Evolutionary conservation across 2,797 vertebrate species (phyloP).

Genomic region (Pipistrellus pygmaeus): DNA sequence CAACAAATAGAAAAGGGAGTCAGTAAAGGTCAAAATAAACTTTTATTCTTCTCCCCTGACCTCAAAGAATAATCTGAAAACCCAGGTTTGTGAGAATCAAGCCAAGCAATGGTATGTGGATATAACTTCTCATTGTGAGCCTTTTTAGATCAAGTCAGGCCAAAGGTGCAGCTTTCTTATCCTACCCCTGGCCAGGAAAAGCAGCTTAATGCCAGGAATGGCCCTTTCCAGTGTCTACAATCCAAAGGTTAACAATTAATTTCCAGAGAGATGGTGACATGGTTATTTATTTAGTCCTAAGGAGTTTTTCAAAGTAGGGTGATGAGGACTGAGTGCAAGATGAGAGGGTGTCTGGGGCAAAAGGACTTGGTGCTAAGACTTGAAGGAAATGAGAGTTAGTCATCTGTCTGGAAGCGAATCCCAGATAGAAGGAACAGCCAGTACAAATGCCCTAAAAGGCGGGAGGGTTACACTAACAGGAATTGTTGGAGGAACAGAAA

Average conservation of each 20-base stretch:
- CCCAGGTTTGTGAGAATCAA: constrained; percentile 1
- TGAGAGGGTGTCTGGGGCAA: neutral
- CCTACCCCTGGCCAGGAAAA: neutral
- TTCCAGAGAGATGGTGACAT: neutral
- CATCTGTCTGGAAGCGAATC: neutral
- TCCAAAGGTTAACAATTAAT: neutral
- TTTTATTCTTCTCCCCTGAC: neutral
- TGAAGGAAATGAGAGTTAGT: neutral
- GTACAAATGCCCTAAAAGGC: neutral
- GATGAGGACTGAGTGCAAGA: neutral
- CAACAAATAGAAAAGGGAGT: neutral
- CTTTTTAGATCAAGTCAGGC: neutral
- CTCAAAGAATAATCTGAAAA: constrained; percentile 29
- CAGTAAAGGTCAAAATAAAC: neutral
- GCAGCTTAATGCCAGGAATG: neutral
- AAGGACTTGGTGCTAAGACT: neutral
- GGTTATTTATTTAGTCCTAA: neutral
- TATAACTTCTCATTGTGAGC: neutral
- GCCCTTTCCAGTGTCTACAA: neutral
- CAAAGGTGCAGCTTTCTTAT: neutral
- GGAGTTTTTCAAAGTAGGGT: neutral
- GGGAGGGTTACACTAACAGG: too few species aligned
- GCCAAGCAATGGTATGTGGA: neutral
- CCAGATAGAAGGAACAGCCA: neutral
- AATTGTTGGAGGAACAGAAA: neutral